Conservation (phyloP, 2,113 vertebrate species). For the Echinops telfairi region DNA sequence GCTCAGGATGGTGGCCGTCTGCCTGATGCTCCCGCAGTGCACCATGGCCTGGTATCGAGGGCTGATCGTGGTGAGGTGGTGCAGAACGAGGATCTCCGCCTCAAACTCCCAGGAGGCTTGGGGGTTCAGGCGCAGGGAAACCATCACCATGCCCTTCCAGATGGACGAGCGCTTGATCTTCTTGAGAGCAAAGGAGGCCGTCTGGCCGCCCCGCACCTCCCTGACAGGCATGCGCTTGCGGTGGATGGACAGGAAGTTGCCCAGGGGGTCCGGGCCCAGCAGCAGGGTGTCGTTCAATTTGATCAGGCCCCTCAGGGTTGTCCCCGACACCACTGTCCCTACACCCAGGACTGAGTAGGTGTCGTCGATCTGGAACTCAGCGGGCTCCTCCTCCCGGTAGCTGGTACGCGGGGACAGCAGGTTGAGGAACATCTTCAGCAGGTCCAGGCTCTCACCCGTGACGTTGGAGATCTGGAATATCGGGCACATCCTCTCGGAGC, state of each 20-base stretch:
- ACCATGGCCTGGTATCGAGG: constrained; percentile 99
- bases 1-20: constrained; percentile 97
- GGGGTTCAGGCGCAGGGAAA: constrained; percentile 95
- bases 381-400: constrained; percentile 97
- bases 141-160: constrained; percentile 99
- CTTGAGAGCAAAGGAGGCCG: constrained; percentile 98
- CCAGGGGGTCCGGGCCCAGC: constrained; percentile 96
- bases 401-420: constrained; percentile 97
- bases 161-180: constrained; percentile 99
- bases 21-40: constrained; percentile 98
- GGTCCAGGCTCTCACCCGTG: constrained; percentile 96
- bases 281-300: constrained; percentile 97
- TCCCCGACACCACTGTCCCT: constrained; percentile 98
- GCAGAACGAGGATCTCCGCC: constrained; percentile 97
- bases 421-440: constrained; percentile 99
- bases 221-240: constrained; percentile 99
- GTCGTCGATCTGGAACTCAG: constrained; percentile 99
- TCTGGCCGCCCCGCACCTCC: constrained; percentile 98
- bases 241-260: constrained; percentile 97
- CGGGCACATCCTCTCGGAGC: constrained; percentile 99
- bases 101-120: constrained; percentile 99
- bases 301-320: constrained; percentile 96
- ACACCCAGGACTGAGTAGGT: constrained; percentile 99
- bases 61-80: constrained; percentile 98
- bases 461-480: constrained; percentile 99